A percentile compares a stretch with the other conserved stretches of the same genome.
phyloP scores from a whole-genome alignment of 2,113 vertebrate species.

The Paralichthys olivaceus region DNA sequence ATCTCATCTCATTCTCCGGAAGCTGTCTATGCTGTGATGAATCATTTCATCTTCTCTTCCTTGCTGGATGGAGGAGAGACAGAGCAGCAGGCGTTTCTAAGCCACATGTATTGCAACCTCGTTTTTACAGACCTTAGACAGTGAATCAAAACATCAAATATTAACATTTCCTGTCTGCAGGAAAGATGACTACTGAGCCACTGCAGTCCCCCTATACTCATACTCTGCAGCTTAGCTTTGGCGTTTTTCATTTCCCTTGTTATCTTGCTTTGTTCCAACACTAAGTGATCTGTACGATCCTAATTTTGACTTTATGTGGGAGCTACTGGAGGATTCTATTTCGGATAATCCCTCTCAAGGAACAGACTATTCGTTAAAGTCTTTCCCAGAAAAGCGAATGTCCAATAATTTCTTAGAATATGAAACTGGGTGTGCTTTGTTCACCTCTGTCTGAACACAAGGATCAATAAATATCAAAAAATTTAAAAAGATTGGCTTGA shows the following conservation, averaged over 20 bases:
- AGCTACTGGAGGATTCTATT: not conserved
- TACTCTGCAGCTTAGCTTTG: constrained; percentile 11
- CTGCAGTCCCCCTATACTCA: not conserved
- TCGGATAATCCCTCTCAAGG: not conserved
- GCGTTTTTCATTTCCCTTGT: constrained; percentile 2
- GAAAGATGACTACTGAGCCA: constrained; percentile 46
- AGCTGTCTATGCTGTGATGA: constrained; percentile 74
- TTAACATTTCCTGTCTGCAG: constrained; percentile 56
- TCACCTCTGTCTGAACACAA: not conserved
- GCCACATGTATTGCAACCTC: constrained; percentile 52
- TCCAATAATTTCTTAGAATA: not conserved
- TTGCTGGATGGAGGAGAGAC: constrained; percentile 47
- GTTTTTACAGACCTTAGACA: constrained; percentile 31
- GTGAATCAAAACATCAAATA: constrained; percentile 58
- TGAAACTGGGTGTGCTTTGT: not conserved
- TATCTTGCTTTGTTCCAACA: constrained; percentile 12
- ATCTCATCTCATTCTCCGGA: constrained; percentile 69
- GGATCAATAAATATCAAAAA: not conserved
- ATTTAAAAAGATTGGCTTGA: not conserved
- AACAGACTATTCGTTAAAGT: not conserved
- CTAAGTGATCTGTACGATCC: not conserved
- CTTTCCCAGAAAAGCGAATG: not conserved
- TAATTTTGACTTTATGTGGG: not conserved
- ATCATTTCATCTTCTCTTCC: constrained; percentile 73
- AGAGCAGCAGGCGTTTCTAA: constrained; percentile 53